These are phyloP conservation scores for Kradibia gibbosae DNA, from an alignment of 1,140 invertebrate genomes.

Conservation along the genomic window DNA sequence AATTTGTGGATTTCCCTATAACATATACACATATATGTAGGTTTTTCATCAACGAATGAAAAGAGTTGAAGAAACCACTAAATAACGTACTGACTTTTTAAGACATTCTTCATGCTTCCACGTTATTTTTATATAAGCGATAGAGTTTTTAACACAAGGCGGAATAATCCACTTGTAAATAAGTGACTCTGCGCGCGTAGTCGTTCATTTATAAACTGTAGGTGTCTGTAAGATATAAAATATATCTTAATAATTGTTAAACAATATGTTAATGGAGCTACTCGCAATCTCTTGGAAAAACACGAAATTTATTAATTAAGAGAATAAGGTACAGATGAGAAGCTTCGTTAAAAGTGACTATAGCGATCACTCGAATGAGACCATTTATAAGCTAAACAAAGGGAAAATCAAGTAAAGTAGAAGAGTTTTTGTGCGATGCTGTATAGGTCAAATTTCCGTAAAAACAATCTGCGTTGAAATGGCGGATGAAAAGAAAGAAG, in stretches of 20 bases:
- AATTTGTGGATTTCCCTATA: neutral
- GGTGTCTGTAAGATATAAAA: constrained; percentile 54
- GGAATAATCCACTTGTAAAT: constrained; percentile 63
- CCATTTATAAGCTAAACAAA: neutral
- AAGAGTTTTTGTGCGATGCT: constrained; percentile 9
- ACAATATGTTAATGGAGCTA: constrained; percentile 34
- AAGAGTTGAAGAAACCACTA: constrained; percentile 4
- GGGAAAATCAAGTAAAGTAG: neutral
- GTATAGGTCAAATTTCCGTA: constrained; percentile 35
- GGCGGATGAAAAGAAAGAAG: neutral
- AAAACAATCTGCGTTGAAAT: neutral
- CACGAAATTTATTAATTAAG: constrained; percentile 23
- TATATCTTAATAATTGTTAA: constrained; percentile 50
- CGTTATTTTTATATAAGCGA: constrained; percentile 57
- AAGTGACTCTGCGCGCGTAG: constrained; percentile 59
- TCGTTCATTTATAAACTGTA: constrained; percentile 54
- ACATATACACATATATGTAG: constrained; percentile 16
- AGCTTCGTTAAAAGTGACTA: constrained; percentile 21
- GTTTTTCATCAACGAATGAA: constrained; percentile 34
- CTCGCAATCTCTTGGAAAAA: constrained; percentile 21
- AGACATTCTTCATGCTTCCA: constrained; percentile 55
- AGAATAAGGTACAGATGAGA: constrained; percentile 3
- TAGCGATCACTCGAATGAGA: neutral
- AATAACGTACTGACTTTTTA: constrained; percentile 45
- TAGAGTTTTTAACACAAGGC: constrained; percentile 53